Evolutionary conservation across 2,113 vertebrate species (phyloP).

Genomic region (Apus apus): DNA sequence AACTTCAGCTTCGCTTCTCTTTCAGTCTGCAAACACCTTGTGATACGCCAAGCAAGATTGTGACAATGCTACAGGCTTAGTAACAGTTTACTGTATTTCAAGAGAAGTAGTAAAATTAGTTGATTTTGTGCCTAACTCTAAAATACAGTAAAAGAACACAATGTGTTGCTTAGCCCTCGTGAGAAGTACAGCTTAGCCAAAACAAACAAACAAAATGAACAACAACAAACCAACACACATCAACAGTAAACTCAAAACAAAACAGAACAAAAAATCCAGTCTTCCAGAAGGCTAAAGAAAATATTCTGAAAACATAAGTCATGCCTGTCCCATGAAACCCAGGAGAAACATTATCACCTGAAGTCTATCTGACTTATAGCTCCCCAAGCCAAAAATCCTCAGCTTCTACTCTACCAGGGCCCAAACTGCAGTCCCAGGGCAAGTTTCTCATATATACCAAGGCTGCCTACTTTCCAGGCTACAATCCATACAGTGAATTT

Average conservation of each 20-base stretch:
- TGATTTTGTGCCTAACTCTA: not conserved
- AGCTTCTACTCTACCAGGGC: not conserved
- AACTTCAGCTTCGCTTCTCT: not conserved
- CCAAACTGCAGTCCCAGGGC: not conserved
- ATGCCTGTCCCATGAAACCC: not conserved
- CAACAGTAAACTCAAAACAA: not conserved
- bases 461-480: not conserved
- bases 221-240: not conserved
- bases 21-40: not conserved
- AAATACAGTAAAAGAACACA: not conserved
- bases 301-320: not conserved
- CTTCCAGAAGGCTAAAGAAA: not conserved
- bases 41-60: not conserved
- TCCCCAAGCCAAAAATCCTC: not conserved
- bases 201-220: not conserved
- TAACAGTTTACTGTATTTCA: not conserved
- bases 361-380: not conserved
- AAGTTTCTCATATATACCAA: not conserved
- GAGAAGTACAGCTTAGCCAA: not conserved
- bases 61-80: not conserved
- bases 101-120: not conserved
- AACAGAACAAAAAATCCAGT: too few relatives aligned
- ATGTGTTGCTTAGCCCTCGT: not conserved
- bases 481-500: not conserved
- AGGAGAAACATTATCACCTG: not conserved